Conservation (phyloP, 2,113 vertebrate genomes). For the Hystrix brachyura region DNA sequence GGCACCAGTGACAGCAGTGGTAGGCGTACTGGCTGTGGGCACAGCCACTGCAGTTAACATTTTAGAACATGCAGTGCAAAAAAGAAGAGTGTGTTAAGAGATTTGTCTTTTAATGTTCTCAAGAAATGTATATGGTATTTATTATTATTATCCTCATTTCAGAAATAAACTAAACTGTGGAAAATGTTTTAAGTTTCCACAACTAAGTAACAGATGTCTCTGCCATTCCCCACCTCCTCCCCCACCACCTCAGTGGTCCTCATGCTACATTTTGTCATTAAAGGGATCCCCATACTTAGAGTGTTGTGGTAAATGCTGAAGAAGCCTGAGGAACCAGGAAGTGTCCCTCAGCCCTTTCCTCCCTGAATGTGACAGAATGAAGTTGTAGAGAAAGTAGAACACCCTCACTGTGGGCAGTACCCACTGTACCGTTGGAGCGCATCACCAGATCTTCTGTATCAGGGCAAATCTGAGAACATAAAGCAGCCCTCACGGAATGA, state of each 20-base stretch:
- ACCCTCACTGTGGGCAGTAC: not conserved
- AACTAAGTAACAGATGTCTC: not conserved
- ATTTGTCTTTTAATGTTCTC: not conserved
- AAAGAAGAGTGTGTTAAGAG: not conserved
- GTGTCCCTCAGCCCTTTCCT: not conserved
- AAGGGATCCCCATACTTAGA: not conserved
- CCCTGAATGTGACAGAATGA: not conserved
- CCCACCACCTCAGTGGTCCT: not conserved
- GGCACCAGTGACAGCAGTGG: not conserved
- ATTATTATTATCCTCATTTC: not conserved
- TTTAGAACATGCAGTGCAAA: not conserved
- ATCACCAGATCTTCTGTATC: not conserved
- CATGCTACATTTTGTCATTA: not conserved
- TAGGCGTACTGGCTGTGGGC: not conserved
- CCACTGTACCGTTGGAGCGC: not conserved
- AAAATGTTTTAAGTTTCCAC: not conserved
- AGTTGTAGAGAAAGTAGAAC: not conserved
- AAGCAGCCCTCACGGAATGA: not conserved
- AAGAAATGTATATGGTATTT: not conserved
- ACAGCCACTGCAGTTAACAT: not conserved
- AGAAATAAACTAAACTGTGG: conserved; percentile 9
- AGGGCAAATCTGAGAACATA: not conserved
- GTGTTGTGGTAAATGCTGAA: not conserved
- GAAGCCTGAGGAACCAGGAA: fast-evolving
- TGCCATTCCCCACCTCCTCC: not conserved